Evolutionary conservation across 2,113 vertebrate genomes (phyloP), one percentile per base, ranked within the genome.

Genomic region (Laterallus jamaicensis): DNA sequence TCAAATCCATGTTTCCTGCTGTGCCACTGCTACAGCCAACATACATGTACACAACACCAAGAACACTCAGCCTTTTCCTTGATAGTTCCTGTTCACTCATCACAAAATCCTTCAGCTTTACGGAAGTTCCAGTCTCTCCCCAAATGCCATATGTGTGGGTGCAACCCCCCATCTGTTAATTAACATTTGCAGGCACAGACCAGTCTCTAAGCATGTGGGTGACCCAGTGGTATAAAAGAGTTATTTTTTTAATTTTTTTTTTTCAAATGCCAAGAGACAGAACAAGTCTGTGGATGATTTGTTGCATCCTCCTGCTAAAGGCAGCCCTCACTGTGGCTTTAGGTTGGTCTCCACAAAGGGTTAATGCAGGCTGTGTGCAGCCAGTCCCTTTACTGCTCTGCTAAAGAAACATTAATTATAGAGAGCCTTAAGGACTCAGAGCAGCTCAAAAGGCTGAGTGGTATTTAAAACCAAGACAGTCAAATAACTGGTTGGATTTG

Each of bases 371-470:
- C 85, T 71, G 74, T 59, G 70, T 86, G 52, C 86, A 93, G 64
- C 55, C 80, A 50, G 60, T 89, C 77, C 66, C 54, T 66, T 81
- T 19, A 2, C 82, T 71, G 85, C 70, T 68, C 80, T 84, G 90
- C 93, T 86, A 29, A 70, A 95, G 96, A 70, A 91, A 87, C 89
- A 92, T 96, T 97, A 97, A 97, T 97, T 97, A 97, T 89, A 97
- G 88, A 96, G 90, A 87, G 80, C 90, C 95, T 17, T 0, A 25
- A 93, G 80, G 79, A 92, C 81, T 82, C 78, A 52, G 75, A 85
- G 67, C 91, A 82, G 92, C 81, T 96, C 83, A 76, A 80, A 79
- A 76, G 92, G 66, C 88, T 92, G 90, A 87, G 76, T 28, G n/a
- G 94, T 78, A 95, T 96, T 97, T 94, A 96, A 97, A 93, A 52